These are phyloP conservation scores for Lagocephalus sceleratus DNA, from an alignment of 2,797 vertebrate genomes.

Conservation along the genomic window DNA sequence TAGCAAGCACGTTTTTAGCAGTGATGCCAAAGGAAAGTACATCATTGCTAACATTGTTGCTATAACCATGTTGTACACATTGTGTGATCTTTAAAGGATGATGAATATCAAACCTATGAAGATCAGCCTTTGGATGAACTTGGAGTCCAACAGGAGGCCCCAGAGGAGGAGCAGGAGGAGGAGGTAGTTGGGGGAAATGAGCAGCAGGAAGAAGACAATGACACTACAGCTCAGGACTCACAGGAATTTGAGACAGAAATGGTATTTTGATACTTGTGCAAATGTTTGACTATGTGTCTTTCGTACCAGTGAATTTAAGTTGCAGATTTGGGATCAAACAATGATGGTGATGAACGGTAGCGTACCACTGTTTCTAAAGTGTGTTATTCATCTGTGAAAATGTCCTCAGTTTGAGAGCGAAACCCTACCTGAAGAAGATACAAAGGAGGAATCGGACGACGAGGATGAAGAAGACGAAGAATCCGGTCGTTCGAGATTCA, in stretches of 20 bases:
- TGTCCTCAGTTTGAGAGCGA: slow-evolving; percentile 78
- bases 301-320: not conserved
- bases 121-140: slow-evolving; percentile 49
- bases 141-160: slow-evolving; percentile 47
- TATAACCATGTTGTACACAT: slow-evolving; percentile 19
- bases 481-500: slow-evolving; percentile 90
- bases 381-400: slow-evolving; percentile 5
- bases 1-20: no score
- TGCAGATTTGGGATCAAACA: not conserved
- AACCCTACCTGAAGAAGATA: slow-evolving; percentile 76
- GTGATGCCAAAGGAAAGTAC: no score
- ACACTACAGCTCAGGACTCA: slow-evolving; percentile 63
- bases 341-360: no score
- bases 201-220: slow-evolving; percentile 70
- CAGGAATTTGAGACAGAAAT: slow-evolving; percentile 82
- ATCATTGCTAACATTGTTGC: slow-evolving; percentile 1
- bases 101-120: slow-evolving; percentile 82
- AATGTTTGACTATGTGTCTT: not conserved
- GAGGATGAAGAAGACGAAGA: slow-evolving; percentile 91
- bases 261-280: slow-evolving; percentile 57
- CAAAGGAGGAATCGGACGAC: slow-evolving; percentile 92
- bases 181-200: slow-evolving; percentile 56
- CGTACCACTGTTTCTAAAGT: not conserved
- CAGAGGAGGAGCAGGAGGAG: slow-evolving; percentile 60
- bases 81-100: slow-evolving; percentile 73